Conservation (phyloP, 2,113 vertebrate genomes). For the Bothrops jararaca region DNA sequence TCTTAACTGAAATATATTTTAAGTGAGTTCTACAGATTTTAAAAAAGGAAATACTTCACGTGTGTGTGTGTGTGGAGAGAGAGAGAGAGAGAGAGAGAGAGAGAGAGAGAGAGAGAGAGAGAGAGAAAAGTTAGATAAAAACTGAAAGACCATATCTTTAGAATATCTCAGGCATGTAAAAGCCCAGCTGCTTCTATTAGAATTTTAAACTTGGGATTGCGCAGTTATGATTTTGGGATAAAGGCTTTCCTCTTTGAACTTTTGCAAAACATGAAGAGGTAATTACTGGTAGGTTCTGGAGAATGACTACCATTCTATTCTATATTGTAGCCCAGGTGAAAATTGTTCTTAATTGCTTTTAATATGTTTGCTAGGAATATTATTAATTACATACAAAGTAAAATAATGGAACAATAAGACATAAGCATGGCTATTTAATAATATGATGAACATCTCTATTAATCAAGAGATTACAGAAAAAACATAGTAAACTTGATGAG, state of each 20-base stretch:
- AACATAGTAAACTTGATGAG: background rate
- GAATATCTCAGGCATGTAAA: constrained; percentile 18
- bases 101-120: background rate
- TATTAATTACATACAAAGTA: constrained; percentile 53
- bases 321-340: constrained; percentile 46
- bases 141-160: constrained; percentile 27
- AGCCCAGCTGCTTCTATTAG: background rate
- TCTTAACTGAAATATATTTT: constrained; percentile 51
- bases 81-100: background rate
- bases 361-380: constrained; percentile 62
- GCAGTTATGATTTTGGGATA: background rate
- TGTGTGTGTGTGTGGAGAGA: background rate
- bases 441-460: constrained; percentile 44
- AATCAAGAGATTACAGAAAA: constrained; percentile 51
- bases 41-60: background rate
- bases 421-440: constrained; percentile 38
- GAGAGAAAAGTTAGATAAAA: background rate
- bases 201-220: background rate
- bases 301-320: constrained; percentile 48
- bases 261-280: constrained; percentile 37
- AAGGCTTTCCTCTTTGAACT: constrained; percentile 24
- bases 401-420: constrained; percentile 32
- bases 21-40: constrained; percentile 43
- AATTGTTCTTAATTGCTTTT: constrained; percentile 65
- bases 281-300: constrained; percentile 45